phyloP scores from a whole-genome alignment of 2,113 vertebrate species.

The Pavo muticus region DNA sequence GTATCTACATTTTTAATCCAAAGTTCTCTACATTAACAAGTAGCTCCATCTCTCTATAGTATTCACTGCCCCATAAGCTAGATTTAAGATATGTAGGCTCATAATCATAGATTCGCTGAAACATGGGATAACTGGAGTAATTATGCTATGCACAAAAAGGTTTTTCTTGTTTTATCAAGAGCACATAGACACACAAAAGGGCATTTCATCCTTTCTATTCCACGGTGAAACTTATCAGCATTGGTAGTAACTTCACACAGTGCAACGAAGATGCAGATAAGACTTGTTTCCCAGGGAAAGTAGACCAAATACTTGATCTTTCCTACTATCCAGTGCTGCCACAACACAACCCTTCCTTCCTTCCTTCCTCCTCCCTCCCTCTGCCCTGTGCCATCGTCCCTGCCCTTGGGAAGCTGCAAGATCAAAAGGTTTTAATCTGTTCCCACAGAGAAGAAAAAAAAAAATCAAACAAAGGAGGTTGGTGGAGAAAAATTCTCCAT shows the following conservation, averaged over 20 bases:
- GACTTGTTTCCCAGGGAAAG: constrained; percentile 19
- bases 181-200: constrained; percentile 29
- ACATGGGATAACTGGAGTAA: neutral
- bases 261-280: constrained; percentile 63
- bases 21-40: neutral
- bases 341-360: constrained; percentile 58
- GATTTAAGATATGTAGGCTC: neutral
- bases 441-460: constrained; percentile 42
- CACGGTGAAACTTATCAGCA: constrained; percentile 31
- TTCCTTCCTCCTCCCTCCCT: neutral
- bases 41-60: neutral
- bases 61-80: neutral
- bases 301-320: constrained; percentile 43
- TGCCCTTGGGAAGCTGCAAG: constrained; percentile 17
- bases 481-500: neutral
- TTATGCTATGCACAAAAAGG: neutral
- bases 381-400: neutral
- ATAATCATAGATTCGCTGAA: neutral
- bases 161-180: constrained; percentile 52
- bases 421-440: constrained; percentile 31
- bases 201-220: constrained; percentile 14
- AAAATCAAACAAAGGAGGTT: neutral
- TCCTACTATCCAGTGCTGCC: constrained; percentile 35
- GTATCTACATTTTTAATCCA: neutral
- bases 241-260: constrained; percentile 32